Evolutionary conservation across 2,113 vertebrate genomes (phyloP).

Genomic region (Orcinus orca): DNA sequence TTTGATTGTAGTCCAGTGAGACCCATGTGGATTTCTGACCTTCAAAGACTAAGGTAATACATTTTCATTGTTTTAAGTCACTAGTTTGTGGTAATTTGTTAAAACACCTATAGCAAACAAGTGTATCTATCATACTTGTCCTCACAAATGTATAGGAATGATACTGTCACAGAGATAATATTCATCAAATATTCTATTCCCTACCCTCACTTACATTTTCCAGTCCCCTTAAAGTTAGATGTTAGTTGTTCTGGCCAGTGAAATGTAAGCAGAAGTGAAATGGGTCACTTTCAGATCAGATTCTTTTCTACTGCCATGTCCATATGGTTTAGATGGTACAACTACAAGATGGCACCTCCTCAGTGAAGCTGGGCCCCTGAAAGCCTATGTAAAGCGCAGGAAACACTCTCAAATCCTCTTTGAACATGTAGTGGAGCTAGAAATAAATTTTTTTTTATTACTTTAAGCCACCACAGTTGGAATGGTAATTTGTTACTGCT

Average conservation of each 20-base stretch:
- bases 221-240: not conserved
- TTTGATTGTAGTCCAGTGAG: not conserved
- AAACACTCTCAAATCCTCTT: not conserved
- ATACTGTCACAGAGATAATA: not conserved
- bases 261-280: constrained; percentile 4
- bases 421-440: not conserved
- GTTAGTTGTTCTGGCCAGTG: not conserved
- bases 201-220: not conserved
- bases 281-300: not conserved
- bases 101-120: not conserved
- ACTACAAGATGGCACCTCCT: not conserved
- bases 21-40: not conserved
- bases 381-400: accelerated
- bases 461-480: not conserved
- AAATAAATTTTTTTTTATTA: not conserved
- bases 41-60: not conserved
- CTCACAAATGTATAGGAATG: not conserved
- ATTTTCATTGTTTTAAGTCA: not conserved
- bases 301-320: not conserved
- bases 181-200: not conserved
- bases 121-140: not conserved
- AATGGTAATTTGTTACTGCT: not conserved
- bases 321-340: not conserved
- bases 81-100: not conserved
- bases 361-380: not conserved